phyloP scores from a whole-genome alignment of 2,113 vertebrate genomes.

The Podilymbus podiceps region DNA sequence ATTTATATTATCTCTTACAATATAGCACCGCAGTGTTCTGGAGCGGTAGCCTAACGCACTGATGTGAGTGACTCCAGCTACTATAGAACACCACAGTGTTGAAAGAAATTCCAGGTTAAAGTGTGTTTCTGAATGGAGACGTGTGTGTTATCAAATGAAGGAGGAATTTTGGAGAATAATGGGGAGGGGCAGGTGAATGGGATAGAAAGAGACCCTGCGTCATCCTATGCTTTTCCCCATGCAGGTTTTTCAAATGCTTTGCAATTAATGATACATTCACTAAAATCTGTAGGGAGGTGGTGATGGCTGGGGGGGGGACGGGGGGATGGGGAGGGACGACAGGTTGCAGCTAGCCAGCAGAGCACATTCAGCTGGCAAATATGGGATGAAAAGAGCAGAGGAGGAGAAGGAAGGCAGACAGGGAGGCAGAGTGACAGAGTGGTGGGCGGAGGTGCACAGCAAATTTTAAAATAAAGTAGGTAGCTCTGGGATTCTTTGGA shows the following conservation, averaged over 20 bases:
- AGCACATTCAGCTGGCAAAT: slow-evolving; percentile 67
- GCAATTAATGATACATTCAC: slow-evolving; percentile 56
- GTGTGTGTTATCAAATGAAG: not conserved
- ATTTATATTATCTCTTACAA: not conserved
- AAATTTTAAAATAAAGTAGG: slow-evolving; percentile 37
- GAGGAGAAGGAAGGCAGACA: slow-evolving; percentile 46
- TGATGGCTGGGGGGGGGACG: not conserved
- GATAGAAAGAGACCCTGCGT: slow-evolving; percentile 29
- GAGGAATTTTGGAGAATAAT: slow-evolving; percentile 11
- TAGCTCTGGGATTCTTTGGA: not conserved
- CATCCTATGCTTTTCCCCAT: slow-evolving; percentile 39
- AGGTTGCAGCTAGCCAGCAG: slow-evolving; percentile 53
- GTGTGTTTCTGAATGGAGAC: slow-evolving; percentile 28
- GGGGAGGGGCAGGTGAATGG: slow-evolving; percentile 44
- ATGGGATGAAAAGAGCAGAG: slow-evolving; percentile 50
- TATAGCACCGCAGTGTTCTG: slow-evolving; percentile 4
- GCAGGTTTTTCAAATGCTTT: slow-evolving; percentile 59
- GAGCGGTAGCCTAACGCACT: not conserved
- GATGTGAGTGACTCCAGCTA: not conserved
- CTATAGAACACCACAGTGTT: not conserved
- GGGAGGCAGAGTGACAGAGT: slow-evolving; percentile 40
- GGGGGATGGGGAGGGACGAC: not conserved
- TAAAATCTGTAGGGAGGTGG: slow-evolving; percentile 54
- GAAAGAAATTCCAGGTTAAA: slow-evolving; percentile 1
- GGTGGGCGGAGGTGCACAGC: slow-evolving; percentile 17